Evolutionary conservation across 1,140 invertebrate species (phyloP).

Genomic region (Pissodes strobi): DNA sequence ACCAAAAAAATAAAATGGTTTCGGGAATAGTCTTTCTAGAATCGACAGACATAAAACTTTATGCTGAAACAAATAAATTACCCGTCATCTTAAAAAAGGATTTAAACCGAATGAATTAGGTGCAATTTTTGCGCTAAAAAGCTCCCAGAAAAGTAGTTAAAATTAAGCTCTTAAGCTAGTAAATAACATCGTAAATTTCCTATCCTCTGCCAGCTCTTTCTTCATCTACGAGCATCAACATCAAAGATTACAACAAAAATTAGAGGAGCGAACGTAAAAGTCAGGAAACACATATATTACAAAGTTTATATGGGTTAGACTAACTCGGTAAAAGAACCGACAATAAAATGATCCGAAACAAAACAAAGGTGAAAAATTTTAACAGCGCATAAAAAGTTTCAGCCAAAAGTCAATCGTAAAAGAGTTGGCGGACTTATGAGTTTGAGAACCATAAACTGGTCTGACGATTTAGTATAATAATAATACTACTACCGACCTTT

Average conservation of each 20-base stretch:
- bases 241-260: slow-evolving; percentile 39
- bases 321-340: slow-evolving; percentile 50
- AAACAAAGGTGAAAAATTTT: slow-evolving; percentile 54
- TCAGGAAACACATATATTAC: slow-evolving; percentile 55
- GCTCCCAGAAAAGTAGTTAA: slow-evolving; percentile 18
- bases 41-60: background rate
- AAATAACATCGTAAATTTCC: slow-evolving; percentile 26
- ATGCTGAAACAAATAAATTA: background rate
- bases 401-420: slow-evolving; percentile 51
- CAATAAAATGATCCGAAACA: slow-evolving; percentile 51
- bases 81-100: slow-evolving; percentile 4
- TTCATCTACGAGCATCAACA: slow-evolving; percentile 25
- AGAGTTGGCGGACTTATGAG: slow-evolving; percentile 32
- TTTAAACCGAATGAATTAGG: slow-evolving; percentile 12
- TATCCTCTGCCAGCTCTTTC: background rate
- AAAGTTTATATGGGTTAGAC: slow-evolving; percentile 54
- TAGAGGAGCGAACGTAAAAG: slow-evolving; percentile 45
- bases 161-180: slow-evolving; percentile 28
- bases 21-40: too few species aligned
- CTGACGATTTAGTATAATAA: slow-evolving; percentile 12
- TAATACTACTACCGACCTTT: background rate
- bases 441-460: slow-evolving; percentile 39
- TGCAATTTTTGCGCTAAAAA: slow-evolving; percentile 18
- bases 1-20: too few species aligned
- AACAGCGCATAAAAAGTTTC: slow-evolving; percentile 49